Percentiles rank a stretch among this genome's conserved stretches.
Evolutionary conservation across 2,888 invertebrate genomes (phyloP).

Genomic region (Dioctria linearis): DNA sequence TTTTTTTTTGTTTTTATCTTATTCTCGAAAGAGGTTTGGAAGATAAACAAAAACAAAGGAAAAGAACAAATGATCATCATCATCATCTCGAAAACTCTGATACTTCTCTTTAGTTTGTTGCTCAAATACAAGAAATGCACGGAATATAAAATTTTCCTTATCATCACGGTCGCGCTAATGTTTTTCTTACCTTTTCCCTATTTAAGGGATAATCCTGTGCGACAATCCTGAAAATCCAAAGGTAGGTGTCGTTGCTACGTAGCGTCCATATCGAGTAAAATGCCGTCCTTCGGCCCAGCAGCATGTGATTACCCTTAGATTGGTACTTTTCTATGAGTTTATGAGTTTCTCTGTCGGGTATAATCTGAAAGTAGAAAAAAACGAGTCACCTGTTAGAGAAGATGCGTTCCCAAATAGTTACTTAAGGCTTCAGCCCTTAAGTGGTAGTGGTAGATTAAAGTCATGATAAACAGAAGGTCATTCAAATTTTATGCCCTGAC

Average conservation of each 20-base stretch:
- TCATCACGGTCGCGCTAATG: conserved; percentile 22
- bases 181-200: conserved; percentile 31
- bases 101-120: too few species aligned
- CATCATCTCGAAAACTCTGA: too few species aligned
- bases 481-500: too few species aligned
- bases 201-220: conserved; percentile 35
- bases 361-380: conserved; percentile 25
- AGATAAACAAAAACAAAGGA: neutral
- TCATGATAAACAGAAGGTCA: conserved; percentile 19
- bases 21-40: neutral
- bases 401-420: neutral
- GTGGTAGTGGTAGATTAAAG: conserved; percentile 10
- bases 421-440: neutral
- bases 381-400: conserved; percentile 25
- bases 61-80: neutral
- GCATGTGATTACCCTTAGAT: neutral
- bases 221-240: conserved; percentile 29
- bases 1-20: neutral
- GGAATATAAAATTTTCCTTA: neutral
- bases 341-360: too few species aligned
- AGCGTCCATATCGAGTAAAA: conserved; percentile 34
- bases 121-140: too few species aligned
- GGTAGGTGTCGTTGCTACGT: neutral
- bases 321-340: too few species aligned
- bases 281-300: conserved; percentile 11